A percentile compares a stretch with the other conserved stretches of the same genome.
phyloP scores from a whole-genome alignment of 2,797 vertebrate genomes.

The Falco biarmicus region DNA sequence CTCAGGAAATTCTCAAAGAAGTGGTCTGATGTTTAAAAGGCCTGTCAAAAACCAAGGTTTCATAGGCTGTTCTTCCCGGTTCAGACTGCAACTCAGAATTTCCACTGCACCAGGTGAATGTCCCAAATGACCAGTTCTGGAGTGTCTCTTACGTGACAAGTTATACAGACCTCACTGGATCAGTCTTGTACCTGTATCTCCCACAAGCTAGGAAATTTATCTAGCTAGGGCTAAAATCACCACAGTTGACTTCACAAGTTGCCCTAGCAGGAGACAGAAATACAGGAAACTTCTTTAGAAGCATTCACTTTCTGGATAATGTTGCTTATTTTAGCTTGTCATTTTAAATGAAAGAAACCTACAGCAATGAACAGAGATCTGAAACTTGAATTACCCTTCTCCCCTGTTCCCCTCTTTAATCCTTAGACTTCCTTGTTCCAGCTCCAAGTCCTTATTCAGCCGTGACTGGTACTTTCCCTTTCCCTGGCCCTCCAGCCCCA shows the following conservation, averaged over 20 bases:
- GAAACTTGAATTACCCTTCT: constrained; percentile 1
- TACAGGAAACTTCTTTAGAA: not conserved
- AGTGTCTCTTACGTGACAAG: not conserved
- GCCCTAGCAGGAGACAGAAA: not conserved
- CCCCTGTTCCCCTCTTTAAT: not conserved
- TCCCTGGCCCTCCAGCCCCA: not conserved
- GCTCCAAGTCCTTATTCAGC: not conserved
- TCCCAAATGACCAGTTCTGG: not conserved
- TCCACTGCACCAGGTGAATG: not conserved
- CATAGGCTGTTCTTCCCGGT: not conserved
- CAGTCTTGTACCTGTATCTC: not conserved
- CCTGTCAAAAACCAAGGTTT: not conserved
- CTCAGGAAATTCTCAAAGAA: not conserved
- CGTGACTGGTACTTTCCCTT: not conserved
- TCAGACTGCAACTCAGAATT: not conserved
- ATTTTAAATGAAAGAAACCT: constrained; percentile 32
- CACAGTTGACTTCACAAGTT: not conserved
- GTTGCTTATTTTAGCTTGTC: not conserved
- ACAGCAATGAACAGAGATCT: not conserved
- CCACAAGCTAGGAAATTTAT: not conserved
- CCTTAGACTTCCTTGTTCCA: not conserved
- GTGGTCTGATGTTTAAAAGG: not conserved
- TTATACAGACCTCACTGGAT: not conserved
- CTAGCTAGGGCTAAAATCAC: not conserved
- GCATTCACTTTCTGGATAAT: not conserved